phyloP scores from a whole-genome alignment of 2,888 invertebrate genomes.

The Dendrolimus pini region DNA sequence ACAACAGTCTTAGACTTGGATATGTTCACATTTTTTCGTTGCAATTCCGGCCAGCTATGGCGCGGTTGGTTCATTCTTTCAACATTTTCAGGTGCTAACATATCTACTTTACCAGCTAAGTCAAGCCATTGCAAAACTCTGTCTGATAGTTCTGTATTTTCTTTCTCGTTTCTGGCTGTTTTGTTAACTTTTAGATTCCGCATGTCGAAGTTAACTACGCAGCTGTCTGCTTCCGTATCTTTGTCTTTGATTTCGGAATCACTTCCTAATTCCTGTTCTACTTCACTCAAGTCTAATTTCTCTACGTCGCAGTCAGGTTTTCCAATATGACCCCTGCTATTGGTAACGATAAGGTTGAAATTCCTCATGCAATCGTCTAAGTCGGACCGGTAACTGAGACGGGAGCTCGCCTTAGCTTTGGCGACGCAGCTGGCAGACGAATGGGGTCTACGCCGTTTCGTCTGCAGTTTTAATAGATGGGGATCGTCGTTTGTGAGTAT shows the following conservation, averaged over 20 bases:
- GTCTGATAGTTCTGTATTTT: constrained; percentile 75
- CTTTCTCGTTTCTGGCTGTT: constrained; percentile 49
- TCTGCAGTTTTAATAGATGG: constrained; percentile 37
- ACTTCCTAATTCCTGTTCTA: constrained; percentile 45
- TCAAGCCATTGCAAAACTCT: constrained; percentile 89
- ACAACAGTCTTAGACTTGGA: constrained; percentile 53
- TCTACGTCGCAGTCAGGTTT: constrained; percentile 33
- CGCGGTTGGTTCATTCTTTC: constrained; percentile 57
- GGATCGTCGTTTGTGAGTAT: constrained; percentile 81
- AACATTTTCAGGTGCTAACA: constrained; percentile 47
- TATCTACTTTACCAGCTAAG: constrained; percentile 79
- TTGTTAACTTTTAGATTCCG: constrained; percentile 50
- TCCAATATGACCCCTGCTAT: constrained; percentile 20
- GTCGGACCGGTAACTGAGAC: constrained; percentile 40
- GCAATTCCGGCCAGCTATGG: constrained; percentile 64
- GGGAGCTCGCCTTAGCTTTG: constrained; percentile 27
- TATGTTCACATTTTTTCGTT: constrained; percentile 40
- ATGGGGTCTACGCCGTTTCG: constrained; percentile 43
- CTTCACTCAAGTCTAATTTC: constrained; percentile 44
- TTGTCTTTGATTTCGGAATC: constrained; percentile 40
- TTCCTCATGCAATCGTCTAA: constrained; percentile 39
- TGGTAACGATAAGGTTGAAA: constrained; percentile 49
- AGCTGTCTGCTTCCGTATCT: constrained; percentile 28
- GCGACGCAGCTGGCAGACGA: constrained; percentile 43
- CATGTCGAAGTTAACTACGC: constrained; percentile 40